Conservation (phyloP, 92 coral and sea anemone species). For the Pocillopora grandis region DNA sequence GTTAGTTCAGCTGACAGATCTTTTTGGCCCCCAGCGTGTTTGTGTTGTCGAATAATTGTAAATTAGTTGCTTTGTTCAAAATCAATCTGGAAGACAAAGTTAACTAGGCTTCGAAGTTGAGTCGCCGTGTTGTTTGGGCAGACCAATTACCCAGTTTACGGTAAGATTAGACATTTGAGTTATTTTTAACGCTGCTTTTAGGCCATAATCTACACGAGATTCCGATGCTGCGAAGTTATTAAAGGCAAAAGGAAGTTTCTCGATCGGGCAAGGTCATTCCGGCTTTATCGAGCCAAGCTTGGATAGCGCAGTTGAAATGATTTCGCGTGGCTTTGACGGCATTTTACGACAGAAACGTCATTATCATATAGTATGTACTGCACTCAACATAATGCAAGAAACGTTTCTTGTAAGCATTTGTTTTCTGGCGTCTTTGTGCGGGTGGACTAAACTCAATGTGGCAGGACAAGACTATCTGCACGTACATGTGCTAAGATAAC, state of each 20-base stretch:
- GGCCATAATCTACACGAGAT: slow-evolving; percentile 23
- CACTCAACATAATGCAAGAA: slow-evolving; percentile 51
- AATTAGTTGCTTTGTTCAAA: slow-evolving; percentile 57
- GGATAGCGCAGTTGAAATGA: slow-evolving; percentile 1
- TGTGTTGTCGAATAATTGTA: slow-evolving; percentile 70
- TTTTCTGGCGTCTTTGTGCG: slow-evolving; percentile 32
- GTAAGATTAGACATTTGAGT: slow-evolving; percentile 37
- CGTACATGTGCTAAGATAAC: background rate
- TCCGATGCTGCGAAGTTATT: background rate
- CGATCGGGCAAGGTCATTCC: background rate
- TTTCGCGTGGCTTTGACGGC: slow-evolving; percentile 41
- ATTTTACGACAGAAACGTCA: slow-evolving; percentile 42
- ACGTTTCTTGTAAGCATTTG: slow-evolving; percentile 17
- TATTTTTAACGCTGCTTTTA: slow-evolving; percentile 12
- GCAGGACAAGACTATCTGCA: background rate
- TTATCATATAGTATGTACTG: slow-evolving; percentile 32
- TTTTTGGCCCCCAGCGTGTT: slow-evolving; percentile 82
- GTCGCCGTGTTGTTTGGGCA: slow-evolving; percentile 41
- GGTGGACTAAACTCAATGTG: slow-evolving; percentile 19
- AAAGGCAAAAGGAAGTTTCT: background rate
- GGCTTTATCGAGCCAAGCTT: slow-evolving; percentile 15
- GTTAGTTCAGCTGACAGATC: slow-evolving; percentile 61
- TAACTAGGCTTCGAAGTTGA: slow-evolving; percentile 47
- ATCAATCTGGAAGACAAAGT: slow-evolving; percentile 52
- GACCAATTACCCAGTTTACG: slow-evolving; percentile 41